Evolutionary conservation across 1,140 invertebrate species (phyloP).

Genomic region (Radopholus similis): DNA sequence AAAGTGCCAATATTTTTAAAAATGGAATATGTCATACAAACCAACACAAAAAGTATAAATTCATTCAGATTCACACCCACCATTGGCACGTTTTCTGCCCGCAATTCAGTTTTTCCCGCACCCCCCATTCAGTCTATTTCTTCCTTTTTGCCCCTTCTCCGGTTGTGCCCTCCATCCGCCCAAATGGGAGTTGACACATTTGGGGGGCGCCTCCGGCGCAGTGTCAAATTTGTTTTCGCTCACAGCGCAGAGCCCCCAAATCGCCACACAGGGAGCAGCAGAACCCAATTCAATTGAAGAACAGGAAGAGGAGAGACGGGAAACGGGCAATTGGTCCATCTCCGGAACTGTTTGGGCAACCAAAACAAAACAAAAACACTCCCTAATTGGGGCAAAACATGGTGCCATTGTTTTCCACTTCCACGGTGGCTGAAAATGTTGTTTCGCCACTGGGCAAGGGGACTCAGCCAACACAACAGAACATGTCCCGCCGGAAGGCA

Average conservation of each 20-base stretch:
- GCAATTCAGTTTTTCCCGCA: neutral
- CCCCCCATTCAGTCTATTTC: neutral
- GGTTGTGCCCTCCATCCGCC: neutral
- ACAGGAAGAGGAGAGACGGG: neutral
- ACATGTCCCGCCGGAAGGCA: too few species aligned
- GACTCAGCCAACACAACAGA: too few species aligned
- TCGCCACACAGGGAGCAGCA: neutral
- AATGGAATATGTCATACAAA: too few species aligned
- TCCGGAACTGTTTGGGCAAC: neutral
- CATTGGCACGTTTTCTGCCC: neutral
- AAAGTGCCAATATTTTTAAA: too few species aligned
- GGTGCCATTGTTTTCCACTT: too few species aligned
- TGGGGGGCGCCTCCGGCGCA: neutral
- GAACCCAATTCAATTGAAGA: neutral
- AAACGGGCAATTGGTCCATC: neutral
- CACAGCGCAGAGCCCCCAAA: neutral
- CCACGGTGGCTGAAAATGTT: too few species aligned
- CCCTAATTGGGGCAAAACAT: neutral
- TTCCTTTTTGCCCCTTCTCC: neutral
- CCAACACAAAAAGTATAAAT: too few species aligned
- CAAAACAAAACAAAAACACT: neutral
- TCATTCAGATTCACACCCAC: neutral
- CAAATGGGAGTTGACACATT: neutral
- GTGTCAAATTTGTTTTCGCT: constrained; percentile 7
- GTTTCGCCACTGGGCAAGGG: too few species aligned